Conservation (phyloP, 2,113 vertebrate species). For the Salvelinus alpinus region DNA sequence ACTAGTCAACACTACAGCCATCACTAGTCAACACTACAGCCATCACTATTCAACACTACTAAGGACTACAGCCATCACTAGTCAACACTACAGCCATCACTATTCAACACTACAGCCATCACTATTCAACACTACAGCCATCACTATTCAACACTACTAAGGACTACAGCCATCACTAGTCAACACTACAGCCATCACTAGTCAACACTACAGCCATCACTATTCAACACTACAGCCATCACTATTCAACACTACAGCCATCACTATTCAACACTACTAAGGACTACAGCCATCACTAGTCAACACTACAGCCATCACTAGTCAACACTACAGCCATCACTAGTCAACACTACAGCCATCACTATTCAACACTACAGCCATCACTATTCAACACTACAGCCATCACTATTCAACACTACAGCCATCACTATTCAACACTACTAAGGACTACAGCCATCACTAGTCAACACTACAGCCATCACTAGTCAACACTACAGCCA, state of each 20-base stretch:
- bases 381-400: neutral
- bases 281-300: neutral
- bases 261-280: too few species aligned
- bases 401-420: too few species aligned
- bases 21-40: too few species aligned
- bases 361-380: neutral
- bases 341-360: neutral
- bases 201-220: neutral
- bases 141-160: too few species aligned
- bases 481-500: too few species aligned
- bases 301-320: neutral
- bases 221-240: neutral
- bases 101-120: neutral
- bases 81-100: too few species aligned
- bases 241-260: neutral
- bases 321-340: neutral
- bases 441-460: too few species aligned
- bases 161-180: too few species aligned
- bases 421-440: too few species aligned
- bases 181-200: too few species aligned
- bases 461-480: neutral
- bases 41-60: too few species aligned
- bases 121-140: neutral
- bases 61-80: too few species aligned
- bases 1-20: neutral